Evolutionary conservation across 1,140 invertebrate genomes (phyloP).

Genomic region (Polypedilum pembai): DNA sequence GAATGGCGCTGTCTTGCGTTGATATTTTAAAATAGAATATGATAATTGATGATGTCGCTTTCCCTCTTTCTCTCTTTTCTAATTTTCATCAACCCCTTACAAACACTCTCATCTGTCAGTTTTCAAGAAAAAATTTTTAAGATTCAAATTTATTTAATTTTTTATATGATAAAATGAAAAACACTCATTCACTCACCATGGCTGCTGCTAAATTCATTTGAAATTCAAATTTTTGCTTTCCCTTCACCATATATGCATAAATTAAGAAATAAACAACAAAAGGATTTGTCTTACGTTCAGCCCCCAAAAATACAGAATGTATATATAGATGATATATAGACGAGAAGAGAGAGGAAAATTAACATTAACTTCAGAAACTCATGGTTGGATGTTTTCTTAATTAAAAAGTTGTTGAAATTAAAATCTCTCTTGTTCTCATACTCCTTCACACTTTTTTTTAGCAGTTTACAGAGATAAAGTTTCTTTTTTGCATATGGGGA

Average conservation of each 20-base stretch:
- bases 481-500: no score
- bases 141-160: neutral
- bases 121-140: no score
- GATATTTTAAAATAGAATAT: no score
- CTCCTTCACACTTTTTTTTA: neutral
- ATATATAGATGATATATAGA: conserved; percentile 8
- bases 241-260: conserved; percentile 8
- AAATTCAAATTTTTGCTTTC: conserved; percentile 21
- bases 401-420: conserved; percentile 28
- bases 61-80: no score
- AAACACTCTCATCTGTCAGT: no score
- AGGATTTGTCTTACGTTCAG: conserved; percentile 16
- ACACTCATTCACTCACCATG: neutral
- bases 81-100: no score
- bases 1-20: neutral
- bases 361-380: conserved; percentile 18
- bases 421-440: neutral
- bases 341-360: neutral
- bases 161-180: conserved; percentile 3
- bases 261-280: conserved; percentile 23
- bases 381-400: conserved; percentile 25
- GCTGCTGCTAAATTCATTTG: neutral
- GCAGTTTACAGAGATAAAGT: neutral
- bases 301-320: neutral
- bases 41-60: no score